A percentile compares a stretch with the other conserved stretches of the same genome.
Conservation (phyloP, 2,797 vertebrate genomes). For the Peromyscus nudipes region DNA sequence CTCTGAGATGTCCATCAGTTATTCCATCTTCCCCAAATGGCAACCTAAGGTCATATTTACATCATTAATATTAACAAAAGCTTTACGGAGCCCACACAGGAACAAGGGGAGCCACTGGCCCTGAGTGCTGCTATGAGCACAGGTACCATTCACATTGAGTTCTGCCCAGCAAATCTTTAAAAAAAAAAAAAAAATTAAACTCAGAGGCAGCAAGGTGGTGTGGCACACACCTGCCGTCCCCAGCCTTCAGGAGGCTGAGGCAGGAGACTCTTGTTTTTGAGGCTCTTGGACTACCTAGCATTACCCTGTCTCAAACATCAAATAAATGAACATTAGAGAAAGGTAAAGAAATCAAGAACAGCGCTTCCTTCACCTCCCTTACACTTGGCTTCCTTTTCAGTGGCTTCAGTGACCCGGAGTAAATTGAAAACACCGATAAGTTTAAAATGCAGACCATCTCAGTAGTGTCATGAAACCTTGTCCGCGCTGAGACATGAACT, state of each 20-base stretch:
- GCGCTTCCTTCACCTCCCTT: neutral
- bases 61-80: no score
- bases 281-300: neutral
- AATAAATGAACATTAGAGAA: neutral
- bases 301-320: neutral
- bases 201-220: neutral
- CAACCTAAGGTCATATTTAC: neutral
- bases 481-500: neutral
- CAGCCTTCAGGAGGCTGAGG: neutral
- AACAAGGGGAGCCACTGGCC: neutral
- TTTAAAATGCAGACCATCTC: neutral
- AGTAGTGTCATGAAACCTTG: neutral
- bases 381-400: neutral
- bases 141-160: fast-evolving
- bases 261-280: neutral
- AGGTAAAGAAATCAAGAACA: neutral
- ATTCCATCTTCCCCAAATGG: neutral
- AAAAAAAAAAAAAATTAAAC: neutral
- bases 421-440: neutral
- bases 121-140: no score
- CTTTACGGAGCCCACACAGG: neutral
- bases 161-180: neutral
- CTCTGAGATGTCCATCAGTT: no score
- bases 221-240: neutral
- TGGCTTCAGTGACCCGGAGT: neutral